Evolutionary conservation across 2,113 vertebrate species (phyloP), one percentile per base, ranked within the genome.

Genomic region (Cervus canadensis): DNA sequence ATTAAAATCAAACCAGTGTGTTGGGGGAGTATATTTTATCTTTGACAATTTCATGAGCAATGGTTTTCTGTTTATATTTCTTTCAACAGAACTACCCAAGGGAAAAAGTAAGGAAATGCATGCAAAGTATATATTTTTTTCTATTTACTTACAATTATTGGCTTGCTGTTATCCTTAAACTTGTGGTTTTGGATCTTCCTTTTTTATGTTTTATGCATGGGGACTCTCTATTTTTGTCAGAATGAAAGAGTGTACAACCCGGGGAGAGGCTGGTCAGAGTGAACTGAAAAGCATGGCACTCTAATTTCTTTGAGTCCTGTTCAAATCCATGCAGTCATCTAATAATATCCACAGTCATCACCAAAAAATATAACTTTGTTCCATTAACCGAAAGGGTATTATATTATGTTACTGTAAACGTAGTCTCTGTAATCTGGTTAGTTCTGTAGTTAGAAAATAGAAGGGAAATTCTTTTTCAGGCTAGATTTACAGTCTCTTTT

Each of bases 101-200:
- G 97, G 89, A 91, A 98, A 98, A 98, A 98, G 98, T 98, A 98
- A 98, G 98, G 26, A 96, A 97, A 94, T 89, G 92, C 94, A 97
- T 93, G 95, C 14, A 48, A 79, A 89, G 17, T 57, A 28, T 25
- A 12, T 78, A 57, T 26, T 56, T 52, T 76, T 56, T 87, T 48
- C 23, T 45, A 15, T 16, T 36, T 79, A 19, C 40, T 82, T 82
- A 33, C 56, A 85, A 40, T 11, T 57, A 23, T 21, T 84, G 43
- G 0, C 19, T 23, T 89, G 54, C 57, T 96, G 30, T 3, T 78
- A 85, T 12, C 30, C 4, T 25, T 88, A 92, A 9, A 45, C 4
- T 36, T 91, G 11, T 12, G n/a, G 6, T 62, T 86, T 71, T 93
- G 4, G 59, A 76, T 96, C 43, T 62, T 17, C 14, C 7, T 94